Evolutionary conservation across 2,888 invertebrate species (phyloP).

Genomic region (Chymomyza amoena): DNA sequence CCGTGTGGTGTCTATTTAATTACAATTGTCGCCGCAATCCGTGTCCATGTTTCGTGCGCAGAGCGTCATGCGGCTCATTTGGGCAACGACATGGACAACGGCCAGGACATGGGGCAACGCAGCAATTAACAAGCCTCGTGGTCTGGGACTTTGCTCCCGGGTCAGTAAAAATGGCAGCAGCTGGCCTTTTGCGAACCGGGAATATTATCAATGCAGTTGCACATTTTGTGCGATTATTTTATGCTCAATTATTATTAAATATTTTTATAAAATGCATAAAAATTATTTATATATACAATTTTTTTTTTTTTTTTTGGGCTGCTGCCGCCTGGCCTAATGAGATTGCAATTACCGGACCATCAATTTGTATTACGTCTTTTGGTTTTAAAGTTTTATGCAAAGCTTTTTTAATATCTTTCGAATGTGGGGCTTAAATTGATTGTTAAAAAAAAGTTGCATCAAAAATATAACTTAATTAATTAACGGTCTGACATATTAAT

Average conservation of each 20-base stretch:
- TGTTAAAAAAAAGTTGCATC: conserved; percentile 55
- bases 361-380: conserved; percentile 69
- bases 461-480: conserved; percentile 69
- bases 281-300: conserved; percentile 42
- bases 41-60: conserved; percentile 43
- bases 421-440: conserved; percentile 10
- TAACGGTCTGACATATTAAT: conserved; percentile 11
- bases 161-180: not conserved
- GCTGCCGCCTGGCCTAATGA: conserved; percentile 67
- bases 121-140: conserved; percentile 52
- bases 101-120: conserved; percentile 40
- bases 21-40: conserved; percentile 77
- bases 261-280: conserved; percentile 71
- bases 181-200: not conserved
- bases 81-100: conserved; percentile 4
- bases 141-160: conserved; percentile 16
- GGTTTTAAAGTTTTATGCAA: not conserved
- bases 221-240: conserved; percentile 69
- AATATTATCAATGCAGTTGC: conserved; percentile 8
- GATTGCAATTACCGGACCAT: conserved; percentile 77
- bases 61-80: conserved; percentile 5
- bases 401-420: not conserved
- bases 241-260: conserved; percentile 78
- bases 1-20: conserved; percentile 75
- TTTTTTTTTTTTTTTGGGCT: conserved; percentile 21